Conservation (phyloP, 2,113 vertebrate species). For the Rallus limicola region DNA sequence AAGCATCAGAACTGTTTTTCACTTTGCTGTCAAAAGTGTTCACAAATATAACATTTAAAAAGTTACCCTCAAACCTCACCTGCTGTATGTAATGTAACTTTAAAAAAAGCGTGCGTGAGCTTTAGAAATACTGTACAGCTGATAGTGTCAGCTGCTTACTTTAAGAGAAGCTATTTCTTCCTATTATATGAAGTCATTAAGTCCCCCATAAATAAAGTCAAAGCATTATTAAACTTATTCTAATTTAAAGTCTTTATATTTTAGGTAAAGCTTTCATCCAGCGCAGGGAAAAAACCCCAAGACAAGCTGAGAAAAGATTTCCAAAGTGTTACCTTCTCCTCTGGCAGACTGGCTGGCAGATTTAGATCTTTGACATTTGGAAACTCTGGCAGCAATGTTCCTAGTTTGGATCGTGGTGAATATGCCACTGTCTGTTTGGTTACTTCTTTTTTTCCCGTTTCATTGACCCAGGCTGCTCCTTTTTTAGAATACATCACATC, state of each 20-base stretch:
- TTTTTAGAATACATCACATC: conserved; percentile 99
- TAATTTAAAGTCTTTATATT: conserved; percentile 1
- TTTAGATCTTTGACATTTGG: conserved; percentile 99
- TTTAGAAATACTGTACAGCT: not conserved
- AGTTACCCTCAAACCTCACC: not conserved
- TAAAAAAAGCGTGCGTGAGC: fast-evolving
- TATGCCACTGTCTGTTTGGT: conserved; percentile 99
- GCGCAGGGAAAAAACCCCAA: not conserved
- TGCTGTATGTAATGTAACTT: not conserved
- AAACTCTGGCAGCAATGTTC: conserved; percentile 98
- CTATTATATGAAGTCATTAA: not conserved
- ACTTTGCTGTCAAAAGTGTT: not conserved
- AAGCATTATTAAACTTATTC: conserved; percentile 24
- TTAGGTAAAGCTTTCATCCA: conserved; percentile 43
- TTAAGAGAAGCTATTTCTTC: not conserved
- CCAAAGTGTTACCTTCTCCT: conserved; percentile 93
- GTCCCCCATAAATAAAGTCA: conserved; percentile 29
- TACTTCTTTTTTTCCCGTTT: conserved; percentile 99
- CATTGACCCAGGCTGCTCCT: conserved; percentile 98
- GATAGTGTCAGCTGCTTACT: not conserved
- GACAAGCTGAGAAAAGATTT: conserved; percentile 64
- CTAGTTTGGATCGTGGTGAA: conserved; percentile 99
- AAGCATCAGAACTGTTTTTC: not conserved
- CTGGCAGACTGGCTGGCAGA: conserved; percentile 96
- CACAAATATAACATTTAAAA: not conserved